A percentile compares a stretch with the other conserved stretches of the same genome.
Conservation (phyloP, 2,888 invertebrate species). For the Ectropis crepuscularia region DNA sequence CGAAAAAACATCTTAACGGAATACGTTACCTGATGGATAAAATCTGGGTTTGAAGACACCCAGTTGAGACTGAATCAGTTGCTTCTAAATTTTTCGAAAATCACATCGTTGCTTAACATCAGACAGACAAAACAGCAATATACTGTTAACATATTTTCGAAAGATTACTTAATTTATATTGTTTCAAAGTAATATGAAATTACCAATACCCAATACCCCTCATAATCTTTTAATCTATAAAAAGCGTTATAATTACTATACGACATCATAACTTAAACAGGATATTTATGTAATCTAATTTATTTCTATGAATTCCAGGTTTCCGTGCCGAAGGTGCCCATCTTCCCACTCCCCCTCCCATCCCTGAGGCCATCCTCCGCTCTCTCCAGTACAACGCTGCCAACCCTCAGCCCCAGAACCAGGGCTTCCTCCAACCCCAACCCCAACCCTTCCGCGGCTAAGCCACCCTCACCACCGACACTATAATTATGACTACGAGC, state of each 20-base stretch:
- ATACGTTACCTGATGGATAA: no score
- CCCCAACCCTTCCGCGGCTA: slow-evolving; percentile 69
- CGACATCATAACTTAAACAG: background rate
- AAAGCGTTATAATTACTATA: background rate
- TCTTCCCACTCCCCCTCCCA: slow-evolving; percentile 86
- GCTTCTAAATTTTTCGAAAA: no score
- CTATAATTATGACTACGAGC: slow-evolving; percentile 38
- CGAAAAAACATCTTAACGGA: no score
- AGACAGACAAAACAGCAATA: no score
- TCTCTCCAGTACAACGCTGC: slow-evolving; percentile 75
- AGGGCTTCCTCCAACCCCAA: slow-evolving; percentile 50
- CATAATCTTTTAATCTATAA: background rate
- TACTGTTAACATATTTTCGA: no score
- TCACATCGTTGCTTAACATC: no score
- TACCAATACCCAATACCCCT: no score
- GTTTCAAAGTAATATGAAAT: no score
- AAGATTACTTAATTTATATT: no score
- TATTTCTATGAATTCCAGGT: slow-evolving; percentile 60
- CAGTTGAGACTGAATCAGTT: no score
- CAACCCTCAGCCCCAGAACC: slow-evolving; percentile 67
- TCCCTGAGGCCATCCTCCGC: slow-evolving; percentile 85
- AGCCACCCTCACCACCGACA: slow-evolving; percentile 28
- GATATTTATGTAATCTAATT: slow-evolving; percentile 12
- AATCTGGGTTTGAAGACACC: no score
- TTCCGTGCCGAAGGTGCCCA: slow-evolving; percentile 86